These are phyloP conservation scores for Elysia crispata DNA, from an alignment of 2,888 invertebrate genomes.

Conservation along the genomic window DNA sequence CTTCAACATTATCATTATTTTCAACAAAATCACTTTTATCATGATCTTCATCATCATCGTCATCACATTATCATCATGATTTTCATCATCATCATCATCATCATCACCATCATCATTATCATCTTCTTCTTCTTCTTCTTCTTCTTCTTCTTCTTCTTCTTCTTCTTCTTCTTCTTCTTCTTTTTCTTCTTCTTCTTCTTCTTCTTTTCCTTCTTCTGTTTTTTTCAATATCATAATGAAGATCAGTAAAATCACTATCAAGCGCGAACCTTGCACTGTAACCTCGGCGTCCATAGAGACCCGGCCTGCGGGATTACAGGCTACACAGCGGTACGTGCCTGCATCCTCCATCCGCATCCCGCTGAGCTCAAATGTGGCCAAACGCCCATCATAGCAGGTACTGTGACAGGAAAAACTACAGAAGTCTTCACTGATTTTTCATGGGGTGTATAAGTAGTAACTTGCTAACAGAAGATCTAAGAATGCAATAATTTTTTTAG, in stretches of 20 bases:
- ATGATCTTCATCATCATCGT: too few relatives aligned
- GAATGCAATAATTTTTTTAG: too few relatives aligned
- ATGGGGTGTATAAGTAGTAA: too few relatives aligned
- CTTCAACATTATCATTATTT: too few relatives aligned
- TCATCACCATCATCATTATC: background rate
- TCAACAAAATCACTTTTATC: too few relatives aligned
- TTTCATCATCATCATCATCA: background rate
- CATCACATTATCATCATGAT: background rate
- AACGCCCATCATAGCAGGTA: constrained; percentile 63
- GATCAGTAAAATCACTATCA: too few relatives aligned
- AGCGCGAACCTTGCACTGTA: constrained; percentile 61
- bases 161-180: background rate
- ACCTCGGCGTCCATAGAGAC: constrained; percentile 62
- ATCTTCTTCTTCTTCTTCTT: background rate
- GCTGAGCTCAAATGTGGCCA: constrained; percentile 62
- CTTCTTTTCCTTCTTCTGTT: background rate
- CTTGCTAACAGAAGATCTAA: too few relatives aligned
- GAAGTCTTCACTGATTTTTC: too few relatives aligned
- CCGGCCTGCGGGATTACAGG: constrained; percentile 63
- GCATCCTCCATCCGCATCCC: constrained; percentile 59
- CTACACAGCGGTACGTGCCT: constrained; percentile 66
- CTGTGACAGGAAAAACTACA: too few relatives aligned
- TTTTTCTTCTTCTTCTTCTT: background rate
- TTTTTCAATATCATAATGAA: too few relatives aligned
- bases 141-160: background rate